A percentile compares a stretch with the other conserved stretches of the same genome.
phyloP scores from a whole-genome alignment of 2,113 vertebrate species.

The Rhodinocichla rosea region DNA sequence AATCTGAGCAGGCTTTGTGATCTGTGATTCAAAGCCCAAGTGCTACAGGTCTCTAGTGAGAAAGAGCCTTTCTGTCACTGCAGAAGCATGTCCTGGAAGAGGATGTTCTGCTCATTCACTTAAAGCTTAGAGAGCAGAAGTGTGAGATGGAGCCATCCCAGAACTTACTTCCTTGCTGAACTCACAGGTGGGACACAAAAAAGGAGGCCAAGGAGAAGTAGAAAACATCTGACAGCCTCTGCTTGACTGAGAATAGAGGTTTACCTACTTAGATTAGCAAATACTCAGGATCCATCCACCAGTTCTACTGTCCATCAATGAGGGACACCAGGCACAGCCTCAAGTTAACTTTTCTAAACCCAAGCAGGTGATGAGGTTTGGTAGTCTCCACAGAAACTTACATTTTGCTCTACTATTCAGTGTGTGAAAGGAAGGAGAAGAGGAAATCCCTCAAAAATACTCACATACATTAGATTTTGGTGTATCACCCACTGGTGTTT shows the following conservation, averaged over 20 bases:
- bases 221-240: not conserved
- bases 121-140: not conserved
- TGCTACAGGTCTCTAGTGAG: not conserved
- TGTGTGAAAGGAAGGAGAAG: not conserved
- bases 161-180: not conserved
- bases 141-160: not conserved
- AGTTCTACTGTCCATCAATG: not conserved
- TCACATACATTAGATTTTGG: not conserved
- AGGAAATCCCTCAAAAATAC: not conserved
- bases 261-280: not conserved
- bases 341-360: not conserved
- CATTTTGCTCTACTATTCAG: not conserved
- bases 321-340: not conserved
- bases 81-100: not conserved
- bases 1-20: not conserved
- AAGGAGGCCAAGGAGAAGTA: not conserved
- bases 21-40: not conserved
- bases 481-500: not conserved
- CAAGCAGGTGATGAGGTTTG: not conserved
- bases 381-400: not conserved
- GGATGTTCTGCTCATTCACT: not conserved
- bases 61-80: not conserved
- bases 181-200: not conserved
- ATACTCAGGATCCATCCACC: not conserved
- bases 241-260: not conserved